A percentile compares a stretch with the other conserved stretches of the same genome.
Conservation (phyloP, 1,140 invertebrate species). For the Fragariocoptes setiger region DNA sequence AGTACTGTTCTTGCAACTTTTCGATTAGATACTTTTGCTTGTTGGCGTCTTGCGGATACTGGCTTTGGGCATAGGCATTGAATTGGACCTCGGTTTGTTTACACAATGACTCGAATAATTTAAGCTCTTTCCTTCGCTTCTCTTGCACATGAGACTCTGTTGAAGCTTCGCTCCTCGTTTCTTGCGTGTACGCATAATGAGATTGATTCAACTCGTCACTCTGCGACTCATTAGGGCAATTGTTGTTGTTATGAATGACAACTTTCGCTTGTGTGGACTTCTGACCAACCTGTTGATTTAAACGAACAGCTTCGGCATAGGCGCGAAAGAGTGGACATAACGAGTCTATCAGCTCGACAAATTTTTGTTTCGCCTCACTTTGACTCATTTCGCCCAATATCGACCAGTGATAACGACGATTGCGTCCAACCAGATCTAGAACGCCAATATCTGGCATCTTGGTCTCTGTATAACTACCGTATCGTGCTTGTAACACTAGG, state of each 20-base stretch:
- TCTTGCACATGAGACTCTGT: background rate
- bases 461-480: conserved; percentile 43
- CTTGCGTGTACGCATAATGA: background rate
- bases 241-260: background rate
- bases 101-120: background rate
- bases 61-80: conserved; percentile 68
- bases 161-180: background rate
- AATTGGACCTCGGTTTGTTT: conserved; percentile 77
- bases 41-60: conserved; percentile 65
- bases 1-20: conserved; percentile 84
- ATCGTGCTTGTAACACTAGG: conserved; percentile 54
- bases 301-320: conserved; percentile 46
- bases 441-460: conserved; percentile 55
- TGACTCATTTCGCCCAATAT: conserved; percentile 47
- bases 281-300: background rate
- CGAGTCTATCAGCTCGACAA: conserved; percentile 52
- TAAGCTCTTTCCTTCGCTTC: background rate
- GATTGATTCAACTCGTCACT: background rate
- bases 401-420: conserved; percentile 61
- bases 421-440: conserved; percentile 70
- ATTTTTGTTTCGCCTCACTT: conserved; percentile 59
- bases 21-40: conserved; percentile 68
- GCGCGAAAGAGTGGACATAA: conserved; percentile 60
- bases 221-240: background rate
- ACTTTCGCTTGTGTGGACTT: background rate